A percentile compares a stretch with the other conserved stretches of the same genome.
Evolutionary conservation across 2,113 vertebrate genomes (phyloP).

Genomic region (Anser brachyrhynchus): DNA sequence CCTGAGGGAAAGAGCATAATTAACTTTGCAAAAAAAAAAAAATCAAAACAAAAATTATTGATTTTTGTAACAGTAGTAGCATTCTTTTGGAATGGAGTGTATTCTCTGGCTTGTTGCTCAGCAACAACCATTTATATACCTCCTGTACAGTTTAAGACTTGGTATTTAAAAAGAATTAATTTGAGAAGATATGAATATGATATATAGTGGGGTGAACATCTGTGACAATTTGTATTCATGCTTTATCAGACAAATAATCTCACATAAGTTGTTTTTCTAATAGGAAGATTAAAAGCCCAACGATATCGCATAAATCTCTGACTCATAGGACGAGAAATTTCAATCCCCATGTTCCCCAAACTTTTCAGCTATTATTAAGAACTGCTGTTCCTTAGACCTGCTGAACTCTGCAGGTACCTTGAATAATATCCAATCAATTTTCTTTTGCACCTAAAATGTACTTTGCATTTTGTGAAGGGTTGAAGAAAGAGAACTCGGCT

Average conservation of each 20-base stretch:
- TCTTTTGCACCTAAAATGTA: background rate
- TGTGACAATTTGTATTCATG: background rate
- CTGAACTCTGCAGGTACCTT: background rate
- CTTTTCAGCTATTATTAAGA: background rate
- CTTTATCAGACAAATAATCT: background rate
- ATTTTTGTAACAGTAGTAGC: background rate
- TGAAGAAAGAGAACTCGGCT: background rate
- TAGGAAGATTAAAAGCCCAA: background rate
- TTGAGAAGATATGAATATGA: background rate
- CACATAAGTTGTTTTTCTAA: background rate
- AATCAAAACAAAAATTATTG: background rate
- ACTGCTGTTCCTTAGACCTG: background rate
- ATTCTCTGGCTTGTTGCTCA: background rate
- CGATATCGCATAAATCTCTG: background rate
- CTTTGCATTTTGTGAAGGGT: background rate
- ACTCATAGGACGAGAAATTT: background rate
- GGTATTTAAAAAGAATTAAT: background rate
- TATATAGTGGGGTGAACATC: background rate
- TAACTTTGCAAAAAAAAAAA: background rate
- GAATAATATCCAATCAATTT: background rate
- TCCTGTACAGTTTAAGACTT: background rate
- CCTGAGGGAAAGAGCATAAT: background rate
- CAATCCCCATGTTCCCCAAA: background rate
- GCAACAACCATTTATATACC: background rate
- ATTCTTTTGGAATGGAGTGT: accelerated